Base-by-base conservation (phyloP, 2,113 vertebrate species). In the Pyrgilauda ruficollis region DNA sequence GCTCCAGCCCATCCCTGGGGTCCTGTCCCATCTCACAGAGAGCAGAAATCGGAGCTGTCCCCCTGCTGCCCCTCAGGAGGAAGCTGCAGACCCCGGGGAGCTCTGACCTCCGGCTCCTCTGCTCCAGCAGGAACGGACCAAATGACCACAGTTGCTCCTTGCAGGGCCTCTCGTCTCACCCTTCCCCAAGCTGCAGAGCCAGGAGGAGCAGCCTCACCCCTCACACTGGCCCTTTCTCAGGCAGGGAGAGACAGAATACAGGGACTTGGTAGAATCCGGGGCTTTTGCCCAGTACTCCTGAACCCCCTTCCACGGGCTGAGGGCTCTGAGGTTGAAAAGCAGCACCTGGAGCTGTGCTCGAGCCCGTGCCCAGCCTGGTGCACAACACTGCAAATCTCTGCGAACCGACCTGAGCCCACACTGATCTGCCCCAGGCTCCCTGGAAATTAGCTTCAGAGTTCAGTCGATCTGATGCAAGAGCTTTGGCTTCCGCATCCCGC, bases 191-290 rank as follows among this genome's bases (percentile, higher is more conserved):
- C 31, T 58, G 26, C 2, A 37, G 67, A 83, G 30, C 27, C 30
- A 22, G 52, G 16, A 59, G 43, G 8, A 58, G 74, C 78, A 43
- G 69, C 35, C 59, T 64, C 75, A 37, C 35, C 20, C 15, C 39
- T 11, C n/a, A 28, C 0, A 4, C 18, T 28, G 26, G 3, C 8
- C 15, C 33, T 22, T 55, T 43, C 75, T 41, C 67, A 20, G 3
- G 11, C 9, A 17, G 22, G 7, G 13, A 50, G 12, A 46, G 10
- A 28, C 10, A 30, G 6, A 22, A 39, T 0, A 1, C 21, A 4
- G 10, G 2, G 1, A 16, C 31, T 41, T 31, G 63, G 49, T 49
- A 64, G 53, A 73, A 84, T 1, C 58, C 0, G 0, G 5, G 11
- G 4, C 17, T 31, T 62, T 41, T 46, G 58, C 66, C 67, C 56